Evolutionary conservation across 2,113 vertebrate species (phyloP), one percentile per base, ranked within the genome.

Genomic region (Pelecanoides urinatrix): DNA sequence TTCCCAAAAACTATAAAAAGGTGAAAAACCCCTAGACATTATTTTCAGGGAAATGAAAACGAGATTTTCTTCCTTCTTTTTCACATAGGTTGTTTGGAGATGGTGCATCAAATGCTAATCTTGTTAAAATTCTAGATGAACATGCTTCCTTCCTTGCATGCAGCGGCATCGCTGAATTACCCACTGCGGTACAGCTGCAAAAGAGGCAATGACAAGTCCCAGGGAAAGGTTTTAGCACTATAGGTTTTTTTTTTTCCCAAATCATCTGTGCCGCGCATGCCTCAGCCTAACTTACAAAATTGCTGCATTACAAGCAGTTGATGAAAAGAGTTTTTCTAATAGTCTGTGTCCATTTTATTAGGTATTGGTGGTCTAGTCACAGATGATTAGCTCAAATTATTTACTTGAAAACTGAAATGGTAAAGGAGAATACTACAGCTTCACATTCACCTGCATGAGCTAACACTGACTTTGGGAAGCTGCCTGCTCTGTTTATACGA

Each of bases 211-310:
- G 59, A 50, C 15, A 10, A 30, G 18, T 72, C 17, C 32, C 79
- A 79, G 75, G 36, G 29, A 85, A 74, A 42, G 32, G 38, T 32
- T 89, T 49, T 38, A 65, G 63, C 14, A 70, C 29, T 9, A 66
- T 4, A 53, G 8, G 7, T 14, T 0, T 10, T 45, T 10, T 79
- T 50, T 55, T 45, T 38, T 58, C 1, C 77, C 34, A 44, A 44
- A 72, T 20, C 0, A 2, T n/a, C 36, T 36, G 40, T 12, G 8
- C 4, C 1, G 6, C 59, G 90, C 4, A 0, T 3, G 12, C 40
- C 74, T 79, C 56, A 36, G 68, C 47, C 55, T 50, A 65, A 66
- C 13, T 53, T 55, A 78, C 11, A 53, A 87, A 74, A 53, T 4
- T 18, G 34, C 52, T 71, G 47, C 44, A 30, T 18, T 50, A 70